Conservation (phyloP, 2,888 invertebrate species). For the Ferrisia virgata region DNA sequence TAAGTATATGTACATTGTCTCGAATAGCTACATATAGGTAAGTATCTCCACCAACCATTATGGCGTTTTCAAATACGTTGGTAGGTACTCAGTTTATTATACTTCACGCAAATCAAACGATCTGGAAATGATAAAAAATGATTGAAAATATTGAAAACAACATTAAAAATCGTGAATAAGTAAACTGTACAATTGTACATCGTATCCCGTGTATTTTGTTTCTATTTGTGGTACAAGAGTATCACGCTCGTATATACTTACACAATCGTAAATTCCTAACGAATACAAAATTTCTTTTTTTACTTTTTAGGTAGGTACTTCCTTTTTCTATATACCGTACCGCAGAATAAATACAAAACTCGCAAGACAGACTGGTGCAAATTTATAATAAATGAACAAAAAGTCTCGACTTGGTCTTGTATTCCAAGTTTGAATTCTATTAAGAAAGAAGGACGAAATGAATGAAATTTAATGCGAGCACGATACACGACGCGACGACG, state of each 20-base stretch:
- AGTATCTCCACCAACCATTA: not conserved
- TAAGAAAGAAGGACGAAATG: not conserved
- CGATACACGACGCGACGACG: not conserved
- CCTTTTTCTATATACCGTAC: not conserved
- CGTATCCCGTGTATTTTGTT: not conserved
- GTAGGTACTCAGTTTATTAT: not conserved
- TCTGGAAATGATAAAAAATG: not conserved
- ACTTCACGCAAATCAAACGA: not conserved
- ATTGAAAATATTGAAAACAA: not conserved
- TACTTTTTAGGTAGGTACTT: too few relatives aligned
- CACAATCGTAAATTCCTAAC: too few relatives aligned
- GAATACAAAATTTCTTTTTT: not conserved
- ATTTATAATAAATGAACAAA: constrained; percentile 21
- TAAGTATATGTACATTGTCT: too few relatives aligned
- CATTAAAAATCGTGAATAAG: not conserved
- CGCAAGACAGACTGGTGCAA: not conserved
- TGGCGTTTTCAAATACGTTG: not conserved
- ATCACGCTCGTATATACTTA: too few relatives aligned
- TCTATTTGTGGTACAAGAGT: too few relatives aligned
- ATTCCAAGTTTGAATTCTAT: not conserved
- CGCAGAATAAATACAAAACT: not conserved
- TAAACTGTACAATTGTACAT: not conserved
- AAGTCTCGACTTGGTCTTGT: not conserved
- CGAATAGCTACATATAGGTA: too few relatives aligned
- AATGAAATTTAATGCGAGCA: not conserved